Evolutionary conservation across 2,797 vertebrate species (phyloP).

Genomic region (Spea hammondii): DNA sequence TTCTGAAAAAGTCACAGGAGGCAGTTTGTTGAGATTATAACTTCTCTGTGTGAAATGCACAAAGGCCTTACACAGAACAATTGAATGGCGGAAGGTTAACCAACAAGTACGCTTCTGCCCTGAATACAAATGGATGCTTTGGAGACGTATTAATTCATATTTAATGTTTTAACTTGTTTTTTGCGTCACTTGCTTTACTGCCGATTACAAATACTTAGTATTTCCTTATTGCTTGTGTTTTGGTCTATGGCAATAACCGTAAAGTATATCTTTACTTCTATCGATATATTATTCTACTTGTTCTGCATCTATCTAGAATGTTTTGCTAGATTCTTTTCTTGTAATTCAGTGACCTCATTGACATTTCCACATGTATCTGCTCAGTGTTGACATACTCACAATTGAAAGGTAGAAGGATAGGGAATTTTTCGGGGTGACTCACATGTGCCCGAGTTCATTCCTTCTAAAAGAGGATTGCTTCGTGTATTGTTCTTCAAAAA

Average conservation of each 20-base stretch:
- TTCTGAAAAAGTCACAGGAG: neutral
- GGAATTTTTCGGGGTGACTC: constrained; percentile 38
- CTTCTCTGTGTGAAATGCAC: neutral
- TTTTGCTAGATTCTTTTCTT: neutral
- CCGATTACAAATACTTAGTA: neutral
- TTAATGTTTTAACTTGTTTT: neutral
- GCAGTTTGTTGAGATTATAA: neutral
- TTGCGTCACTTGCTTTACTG: neutral
- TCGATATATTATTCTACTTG: neutral
- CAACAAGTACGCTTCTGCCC: neutral
- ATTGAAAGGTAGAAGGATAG: constrained; percentile 4
- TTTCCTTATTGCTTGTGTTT: neutral
- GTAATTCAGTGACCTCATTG: constrained; percentile 17
- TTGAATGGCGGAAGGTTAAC: neutral
- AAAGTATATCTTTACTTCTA: neutral
- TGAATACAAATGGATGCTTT: neutral
- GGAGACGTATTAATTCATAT: neutral
- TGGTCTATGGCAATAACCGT: neutral
- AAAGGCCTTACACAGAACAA: neutral
- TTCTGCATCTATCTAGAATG: neutral
- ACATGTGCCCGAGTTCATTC: constrained; percentile 25
- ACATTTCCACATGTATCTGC: constrained; percentile 1
- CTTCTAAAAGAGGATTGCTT: constrained; percentile 13
- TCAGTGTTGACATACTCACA: constrained; percentile 17
- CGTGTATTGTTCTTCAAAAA: no score